Evolutionary conservation across 92 coral and sea anemone genomes (phyloP).

Genomic region (Plumapathes pennacea): DNA sequence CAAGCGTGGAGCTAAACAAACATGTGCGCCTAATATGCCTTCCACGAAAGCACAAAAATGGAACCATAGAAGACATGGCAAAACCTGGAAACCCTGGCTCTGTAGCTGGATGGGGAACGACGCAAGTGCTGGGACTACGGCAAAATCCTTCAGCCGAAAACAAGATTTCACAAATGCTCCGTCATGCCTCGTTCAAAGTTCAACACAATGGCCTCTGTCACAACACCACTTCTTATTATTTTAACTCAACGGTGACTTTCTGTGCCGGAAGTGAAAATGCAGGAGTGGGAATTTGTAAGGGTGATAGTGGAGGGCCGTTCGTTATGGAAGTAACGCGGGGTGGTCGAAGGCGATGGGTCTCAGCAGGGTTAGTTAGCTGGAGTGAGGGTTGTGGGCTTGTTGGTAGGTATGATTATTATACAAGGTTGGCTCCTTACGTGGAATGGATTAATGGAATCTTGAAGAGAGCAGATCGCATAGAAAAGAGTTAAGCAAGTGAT

Average conservation of each 20-base stretch:
- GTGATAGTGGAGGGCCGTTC: slow-evolving; percentile 73
- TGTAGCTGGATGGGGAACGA: slow-evolving; percentile 78
- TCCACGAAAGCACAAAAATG: slow-evolving; percentile 20
- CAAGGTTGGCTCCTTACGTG: slow-evolving; percentile 56
- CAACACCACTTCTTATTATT: slow-evolving; percentile 14
- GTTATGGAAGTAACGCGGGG: slow-evolving; percentile 22
- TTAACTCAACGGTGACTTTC: slow-evolving; percentile 11
- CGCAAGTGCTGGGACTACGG: slow-evolving; percentile 27
- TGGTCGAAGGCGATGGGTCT: slow-evolving; percentile 57
- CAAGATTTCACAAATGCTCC: neutral
- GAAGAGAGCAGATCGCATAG: too few species aligned
- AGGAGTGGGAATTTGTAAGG: slow-evolving; percentile 55
- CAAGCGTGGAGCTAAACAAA: slow-evolving; percentile 29
- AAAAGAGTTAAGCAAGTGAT: too few species aligned
- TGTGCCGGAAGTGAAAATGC: slow-evolving; percentile 68
- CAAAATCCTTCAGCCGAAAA: neutral
- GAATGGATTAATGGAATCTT: slow-evolving; percentile 84
- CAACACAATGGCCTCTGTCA: slow-evolving; percentile 9
- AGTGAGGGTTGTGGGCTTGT: slow-evolving; percentile 80
- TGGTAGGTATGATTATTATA: slow-evolving; percentile 52
- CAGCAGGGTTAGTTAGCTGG: slow-evolving; percentile 83
- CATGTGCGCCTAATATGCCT: slow-evolving; percentile 58
- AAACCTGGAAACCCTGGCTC: slow-evolving; percentile 34
- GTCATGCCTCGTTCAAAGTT: slow-evolving; percentile 10
- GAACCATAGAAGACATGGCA: neutral